Percentiles rank a stretch among this genome's conserved stretches.
Evolutionary conservation across 2,113 vertebrate genomes (phyloP).

Genomic region (Ictalurus furcatus): DNA sequence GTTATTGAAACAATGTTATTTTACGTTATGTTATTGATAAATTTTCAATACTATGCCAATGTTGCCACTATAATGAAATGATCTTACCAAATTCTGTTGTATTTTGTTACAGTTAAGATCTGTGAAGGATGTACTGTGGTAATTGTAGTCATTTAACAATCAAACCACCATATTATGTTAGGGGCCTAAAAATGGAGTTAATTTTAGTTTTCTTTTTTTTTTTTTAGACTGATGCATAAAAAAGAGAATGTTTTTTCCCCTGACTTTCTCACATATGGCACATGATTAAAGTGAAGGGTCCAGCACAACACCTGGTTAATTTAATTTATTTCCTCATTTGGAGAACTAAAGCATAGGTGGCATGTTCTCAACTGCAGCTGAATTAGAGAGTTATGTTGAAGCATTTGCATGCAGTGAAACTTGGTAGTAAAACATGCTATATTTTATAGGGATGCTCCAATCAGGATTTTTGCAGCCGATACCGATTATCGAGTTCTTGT

Average conservation of each 20-base stretch:
- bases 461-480: no score
- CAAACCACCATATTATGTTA: neutral
- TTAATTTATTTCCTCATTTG: neutral
- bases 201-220: neutral
- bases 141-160: neutral
- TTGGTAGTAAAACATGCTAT: neutral
- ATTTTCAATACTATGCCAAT: neutral
- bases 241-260: neutral
- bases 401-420: neutral
- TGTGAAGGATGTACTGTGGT: neutral
- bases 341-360: neutral
- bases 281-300: neutral
- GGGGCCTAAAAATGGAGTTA: neutral
- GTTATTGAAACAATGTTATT: no score
- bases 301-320: neutral
- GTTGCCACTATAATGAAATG: neutral
- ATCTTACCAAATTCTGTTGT: neutral
- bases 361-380: neutral
- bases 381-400: neutral
- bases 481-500: no score
- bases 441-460: neutral
- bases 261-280: neutral
- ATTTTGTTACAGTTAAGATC: neutral
- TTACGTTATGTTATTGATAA: no score
- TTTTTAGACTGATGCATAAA: neutral